phyloP scores from a whole-genome alignment of 2,113 vertebrate species.

The Silurus meridionalis region DNA sequence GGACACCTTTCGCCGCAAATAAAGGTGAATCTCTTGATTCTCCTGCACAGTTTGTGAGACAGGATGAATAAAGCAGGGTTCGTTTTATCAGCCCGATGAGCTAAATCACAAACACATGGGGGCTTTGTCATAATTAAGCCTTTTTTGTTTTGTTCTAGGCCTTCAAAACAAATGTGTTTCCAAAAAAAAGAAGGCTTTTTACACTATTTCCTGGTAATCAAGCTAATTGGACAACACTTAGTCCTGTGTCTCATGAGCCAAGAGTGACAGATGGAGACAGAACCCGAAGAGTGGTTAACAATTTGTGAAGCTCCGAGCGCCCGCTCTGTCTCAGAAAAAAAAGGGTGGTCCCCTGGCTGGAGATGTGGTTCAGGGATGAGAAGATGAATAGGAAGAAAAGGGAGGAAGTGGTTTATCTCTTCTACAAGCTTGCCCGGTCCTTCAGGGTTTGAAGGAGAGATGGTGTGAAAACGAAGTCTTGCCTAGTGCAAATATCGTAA shows the following conservation, averaged over 20 bases:
- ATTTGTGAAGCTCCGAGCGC: neutral
- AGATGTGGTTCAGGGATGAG: conserved; percentile 1
- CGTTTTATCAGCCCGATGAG: neutral
- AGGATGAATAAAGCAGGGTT: conserved; percentile 13
- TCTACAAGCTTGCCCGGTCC: conserved; percentile 11
- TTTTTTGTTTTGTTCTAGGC: neutral
- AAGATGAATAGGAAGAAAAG: neutral
- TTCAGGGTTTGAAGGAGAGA: neutral
- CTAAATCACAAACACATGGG: neutral
- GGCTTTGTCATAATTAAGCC: conserved; percentile 7
- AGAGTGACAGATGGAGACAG: conserved; percentile 24
- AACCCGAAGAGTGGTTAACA: conserved; percentile 14
- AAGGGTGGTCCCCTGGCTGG: conserved; percentile 1
- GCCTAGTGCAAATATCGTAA: conserved; percentile 6
- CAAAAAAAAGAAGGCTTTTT: neutral
- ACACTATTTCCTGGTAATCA: conserved; percentile 17
- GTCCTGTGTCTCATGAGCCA: conserved; percentile 4
- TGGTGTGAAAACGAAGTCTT: neutral
- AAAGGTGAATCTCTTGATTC: conserved; percentile 26
- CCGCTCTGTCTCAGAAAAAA: neutral
- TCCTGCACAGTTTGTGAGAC: neutral
- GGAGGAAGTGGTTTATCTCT: conserved; percentile 17
- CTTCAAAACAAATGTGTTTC: conserved; percentile 20
- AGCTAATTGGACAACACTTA: conserved; percentile 31
- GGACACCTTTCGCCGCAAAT: neutral